Conservation (phyloP, 2,797 vertebrate species). For the Sebastes cheni region DNA sequence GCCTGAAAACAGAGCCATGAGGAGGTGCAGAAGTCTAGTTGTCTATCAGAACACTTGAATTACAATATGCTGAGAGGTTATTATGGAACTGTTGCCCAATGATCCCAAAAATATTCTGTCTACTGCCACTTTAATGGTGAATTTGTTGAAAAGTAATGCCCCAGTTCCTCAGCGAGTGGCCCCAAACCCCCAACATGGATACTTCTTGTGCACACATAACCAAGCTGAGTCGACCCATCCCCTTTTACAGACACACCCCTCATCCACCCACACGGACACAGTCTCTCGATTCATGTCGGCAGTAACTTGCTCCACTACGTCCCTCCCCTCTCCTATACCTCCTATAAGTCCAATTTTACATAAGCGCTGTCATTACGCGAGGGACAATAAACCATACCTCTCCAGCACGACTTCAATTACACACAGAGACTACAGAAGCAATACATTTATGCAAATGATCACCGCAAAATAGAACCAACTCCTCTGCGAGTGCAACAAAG, state of each 20-base stretch:
- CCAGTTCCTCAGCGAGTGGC: neutral
- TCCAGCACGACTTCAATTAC: conserved; percentile 6
- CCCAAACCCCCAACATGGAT: conserved; percentile 20
- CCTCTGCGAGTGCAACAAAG: conserved; percentile 2
- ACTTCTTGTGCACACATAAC: conserved; percentile 20
- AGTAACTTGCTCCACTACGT: conserved; percentile 25
- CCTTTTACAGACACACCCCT: conserved; percentile 59
- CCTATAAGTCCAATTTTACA: conserved; percentile 35
- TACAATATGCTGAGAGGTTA: too few relatives aligned
- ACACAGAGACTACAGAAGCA: conserved; percentile 16
- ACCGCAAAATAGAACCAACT: conserved; percentile 10
- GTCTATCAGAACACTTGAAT: too few relatives aligned
- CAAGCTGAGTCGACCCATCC: conserved; percentile 19
- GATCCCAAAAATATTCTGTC: neutral
- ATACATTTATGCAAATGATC: conserved; percentile 16
- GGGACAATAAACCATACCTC: conserved; percentile 35
- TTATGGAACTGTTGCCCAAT: too few relatives aligned
- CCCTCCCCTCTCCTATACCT: neutral
- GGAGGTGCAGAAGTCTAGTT: too few relatives aligned
- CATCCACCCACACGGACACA: conserved; percentile 44
- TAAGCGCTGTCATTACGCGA: conserved; percentile 11
- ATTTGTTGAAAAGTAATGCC: neutral
- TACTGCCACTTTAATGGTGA: neutral
- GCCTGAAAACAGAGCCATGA: too few relatives aligned
- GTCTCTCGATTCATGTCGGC: conserved; percentile 44